A percentile compares a stretch with the other conserved stretches of the same genome.
Evolutionary conservation across 2,888 invertebrate species (phyloP).

Genomic region (Harpagoxenus sublaevis): DNA sequence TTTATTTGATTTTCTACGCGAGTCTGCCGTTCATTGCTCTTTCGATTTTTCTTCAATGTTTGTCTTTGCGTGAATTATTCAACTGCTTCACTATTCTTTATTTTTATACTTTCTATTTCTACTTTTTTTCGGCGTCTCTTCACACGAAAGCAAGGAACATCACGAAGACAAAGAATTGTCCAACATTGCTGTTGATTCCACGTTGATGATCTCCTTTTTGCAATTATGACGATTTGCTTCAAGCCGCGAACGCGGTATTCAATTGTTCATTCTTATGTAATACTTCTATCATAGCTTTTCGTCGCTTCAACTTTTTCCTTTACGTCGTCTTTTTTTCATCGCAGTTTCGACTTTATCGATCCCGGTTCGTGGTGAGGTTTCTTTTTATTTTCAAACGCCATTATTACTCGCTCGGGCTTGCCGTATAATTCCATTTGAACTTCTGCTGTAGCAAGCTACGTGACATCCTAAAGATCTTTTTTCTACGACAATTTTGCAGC

Average conservation of each 20-base stretch:
- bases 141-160: neutral
- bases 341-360: slow-evolving; percentile 53
- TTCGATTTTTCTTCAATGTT: slow-evolving; percentile 48
- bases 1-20: slow-evolving; percentile 52
- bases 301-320: neutral
- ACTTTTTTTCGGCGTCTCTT: neutral
- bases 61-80: slow-evolving; percentile 45
- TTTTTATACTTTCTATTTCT: neutral
- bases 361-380: slow-evolving; percentile 19
- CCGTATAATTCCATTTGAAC: slow-evolving; percentile 54
- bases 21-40: slow-evolving; percentile 17
- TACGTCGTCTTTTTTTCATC: neutral
- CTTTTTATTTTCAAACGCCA: slow-evolving; percentile 51
- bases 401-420: slow-evolving; percentile 48
- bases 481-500: slow-evolving; percentile 36
- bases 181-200: neutral
- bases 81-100: slow-evolving; percentile 18
- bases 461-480: slow-evolving; percentile 49
- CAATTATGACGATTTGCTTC: slow-evolving; percentile 1
- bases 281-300: slow-evolving; percentile 4
- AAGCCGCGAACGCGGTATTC: neutral
- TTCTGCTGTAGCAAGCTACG: slow-evolving; percentile 45
- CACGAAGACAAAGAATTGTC: neutral
- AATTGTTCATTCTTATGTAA: neutral
- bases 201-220: neutral